These are phyloP conservation scores for Melieria crassipennis DNA, from an alignment of 2,888 invertebrate species.

Conservation along the genomic window DNA sequence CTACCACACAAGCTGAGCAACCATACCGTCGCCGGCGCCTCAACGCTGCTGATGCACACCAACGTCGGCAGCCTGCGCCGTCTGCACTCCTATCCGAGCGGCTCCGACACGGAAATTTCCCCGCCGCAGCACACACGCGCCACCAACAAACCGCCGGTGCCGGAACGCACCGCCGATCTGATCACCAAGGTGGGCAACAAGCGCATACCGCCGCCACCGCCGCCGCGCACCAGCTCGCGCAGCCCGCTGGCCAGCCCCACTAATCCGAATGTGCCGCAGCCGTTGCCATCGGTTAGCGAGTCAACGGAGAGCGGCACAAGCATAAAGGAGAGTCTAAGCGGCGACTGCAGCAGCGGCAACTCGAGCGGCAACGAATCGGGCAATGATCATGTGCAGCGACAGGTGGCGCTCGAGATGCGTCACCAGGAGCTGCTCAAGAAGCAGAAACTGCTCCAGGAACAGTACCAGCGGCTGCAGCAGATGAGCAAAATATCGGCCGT, in stretches of 20 bases:
- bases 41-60: constrained; percentile 53
- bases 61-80: constrained; percentile 73
- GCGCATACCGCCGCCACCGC: constrained; percentile 89
- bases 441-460: constrained; percentile 89
- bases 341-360: constrained; percentile 68
- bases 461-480: constrained; percentile 89
- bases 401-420: constrained; percentile 83
- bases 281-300: constrained; percentile 66
- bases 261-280: constrained; percentile 74
- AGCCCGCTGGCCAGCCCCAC: constrained; percentile 88
- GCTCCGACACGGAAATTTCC: constrained; percentile 82
- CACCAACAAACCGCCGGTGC: constrained; percentile 78
- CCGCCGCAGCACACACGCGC: constrained; percentile 70
- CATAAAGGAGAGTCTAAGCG: constrained; percentile 55
- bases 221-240: constrained; percentile 89
- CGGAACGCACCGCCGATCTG: constrained; percentile 82
- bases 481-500: constrained; percentile 74
- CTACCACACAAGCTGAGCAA: constrained; percentile 26
- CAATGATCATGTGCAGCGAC: constrained; percentile 77
- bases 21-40: constrained; percentile 61
- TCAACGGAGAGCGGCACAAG: constrained; percentile 49
- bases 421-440: constrained; percentile 90
- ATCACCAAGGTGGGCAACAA: constrained; percentile 77
- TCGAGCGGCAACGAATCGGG: constrained; percentile 81
- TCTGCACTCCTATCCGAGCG: constrained; percentile 86